Evolutionary conservation across 2,113 vertebrate species (phyloP), one percentile per base, ranked within the genome.

Genomic region (Buteo buteo): DNA sequence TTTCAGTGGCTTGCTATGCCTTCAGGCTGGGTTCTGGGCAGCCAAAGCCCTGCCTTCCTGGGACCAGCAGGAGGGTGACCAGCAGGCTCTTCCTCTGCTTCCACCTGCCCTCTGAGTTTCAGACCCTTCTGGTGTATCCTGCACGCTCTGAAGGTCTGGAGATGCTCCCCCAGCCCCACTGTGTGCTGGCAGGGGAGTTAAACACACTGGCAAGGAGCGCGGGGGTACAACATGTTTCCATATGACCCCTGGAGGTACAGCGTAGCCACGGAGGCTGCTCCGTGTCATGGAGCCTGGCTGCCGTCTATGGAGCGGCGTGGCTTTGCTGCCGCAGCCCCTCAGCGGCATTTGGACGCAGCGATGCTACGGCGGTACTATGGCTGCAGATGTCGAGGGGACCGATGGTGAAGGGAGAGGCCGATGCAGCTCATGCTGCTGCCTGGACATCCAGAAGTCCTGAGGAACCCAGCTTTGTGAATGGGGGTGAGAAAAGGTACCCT

Each of bases 261-360:
- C 45, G 3, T 9, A 31, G 74, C 80, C 88, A 7, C 0, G 6
- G 93, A 2, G 81, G 42, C 92, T 62, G 90, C 47, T 49, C 76
- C 58, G 71, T 13, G 21, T 86, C 74, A 66, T 5, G 1, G 2
- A 44, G 57, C 55, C 86, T 70, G 80, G 65, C 50, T 82, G 42
- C 74, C 7, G 1, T 32, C 79, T 82, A 65, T 1, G 2, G 38
- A 80, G 66, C 80, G 54, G 31, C 0, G 7, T 66, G 89, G 55
- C 66, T 69, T n/a, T 0, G 0, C 45, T 0, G 0, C 9, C 11
- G 1, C 86, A 73, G 57, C 55, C 34, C 58, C 73, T 77, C 0
- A 0, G 74, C 44, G 82, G 10, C 62, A 34, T 49, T 58, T 64
- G 74, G 70, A n/a, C 4, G 6, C 10, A 3, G 24, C 0, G 10